Conservation (phyloP, 2,888 invertebrate species). For the Drosophila rubida region DNA sequence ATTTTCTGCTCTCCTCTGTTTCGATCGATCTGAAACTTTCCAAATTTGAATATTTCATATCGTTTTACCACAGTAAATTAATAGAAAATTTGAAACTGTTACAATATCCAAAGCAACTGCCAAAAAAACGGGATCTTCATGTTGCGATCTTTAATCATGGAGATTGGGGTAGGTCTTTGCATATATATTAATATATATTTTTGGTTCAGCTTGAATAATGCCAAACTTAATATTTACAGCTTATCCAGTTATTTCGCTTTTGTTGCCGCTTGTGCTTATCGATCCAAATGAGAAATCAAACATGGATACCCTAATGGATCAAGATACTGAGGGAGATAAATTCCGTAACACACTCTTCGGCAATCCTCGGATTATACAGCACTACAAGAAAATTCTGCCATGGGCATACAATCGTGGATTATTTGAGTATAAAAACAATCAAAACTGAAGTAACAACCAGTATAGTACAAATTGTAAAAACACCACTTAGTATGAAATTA, state of each 20-base stretch:
- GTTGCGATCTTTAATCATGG: conserved; percentile 63
- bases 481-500: not conserved
- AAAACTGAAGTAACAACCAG: not conserved
- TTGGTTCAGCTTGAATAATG: not conserved
- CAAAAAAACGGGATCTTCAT: conserved; percentile 74
- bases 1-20: conserved; percentile 78
- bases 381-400: conserved; percentile 72
- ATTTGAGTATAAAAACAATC: conserved; percentile 50
- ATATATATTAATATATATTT: not conserved
- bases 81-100: conserved; percentile 67
- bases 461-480: not conserved
- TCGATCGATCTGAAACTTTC: conserved; percentile 67
- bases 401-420: conserved; percentile 77
- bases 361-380: conserved; percentile 57
- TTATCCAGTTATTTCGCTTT: conserved; percentile 48
- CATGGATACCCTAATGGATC: conserved; percentile 66
- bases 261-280: conserved; percentile 66
- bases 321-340: conserved; percentile 45
- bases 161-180: conserved; percentile 70
- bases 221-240: conserved; percentile 40
- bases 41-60: conserved; percentile 79
- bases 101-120: conserved; percentile 67
- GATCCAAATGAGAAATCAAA: conserved; percentile 72
- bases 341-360: conserved; percentile 58
- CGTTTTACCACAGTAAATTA: conserved; percentile 74